Conservation (phyloP, 2,888 invertebrate species). For the Schrankia costaestrigalis region DNA sequence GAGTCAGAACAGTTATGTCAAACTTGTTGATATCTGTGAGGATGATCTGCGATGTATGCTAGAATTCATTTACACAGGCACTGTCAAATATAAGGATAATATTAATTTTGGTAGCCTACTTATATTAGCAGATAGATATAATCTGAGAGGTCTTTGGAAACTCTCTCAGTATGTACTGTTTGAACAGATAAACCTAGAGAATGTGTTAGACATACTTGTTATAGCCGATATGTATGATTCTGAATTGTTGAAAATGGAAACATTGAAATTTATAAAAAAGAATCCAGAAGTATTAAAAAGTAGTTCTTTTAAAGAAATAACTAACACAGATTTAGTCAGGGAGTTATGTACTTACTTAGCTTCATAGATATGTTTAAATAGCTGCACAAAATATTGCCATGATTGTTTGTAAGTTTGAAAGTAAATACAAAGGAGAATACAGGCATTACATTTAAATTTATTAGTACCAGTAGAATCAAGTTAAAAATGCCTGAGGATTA, state of each 20-base stretch:
- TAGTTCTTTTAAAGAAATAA: slow-evolving; percentile 53
- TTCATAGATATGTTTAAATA: slow-evolving; percentile 17
- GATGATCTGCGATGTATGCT: slow-evolving; percentile 59
- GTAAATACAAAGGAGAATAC: too few relatives aligned
- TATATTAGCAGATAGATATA: slow-evolving; percentile 62
- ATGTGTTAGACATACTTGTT: slow-evolving; percentile 57
- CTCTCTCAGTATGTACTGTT: slow-evolving; percentile 52
- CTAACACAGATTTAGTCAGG: slow-evolving; percentile 51
- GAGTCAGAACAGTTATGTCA: slow-evolving; percentile 59
- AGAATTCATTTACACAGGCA: slow-evolving; percentile 66
- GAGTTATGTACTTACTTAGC: slow-evolving; percentile 57
- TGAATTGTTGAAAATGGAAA: slow-evolving; percentile 46
- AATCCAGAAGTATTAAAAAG: slow-evolving; percentile 46
- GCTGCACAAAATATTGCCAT: too few relatives aligned
- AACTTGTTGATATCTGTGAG: slow-evolving; percentile 54
- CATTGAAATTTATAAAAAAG: slow-evolving; percentile 61
- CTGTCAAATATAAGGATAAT: slow-evolving; percentile 51
- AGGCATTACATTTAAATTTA: too few relatives aligned
- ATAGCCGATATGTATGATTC: slow-evolving; percentile 64
- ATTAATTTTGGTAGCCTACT: slow-evolving; percentile 54
- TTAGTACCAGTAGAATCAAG: too few relatives aligned
- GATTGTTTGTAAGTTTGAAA: too few relatives aligned
- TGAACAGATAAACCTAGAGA: slow-evolving; percentile 51
- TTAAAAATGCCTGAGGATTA: too few relatives aligned
- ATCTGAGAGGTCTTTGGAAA: slow-evolving; percentile 54